These are phyloP conservation scores for Prochilodus magdalenae DNA, from an alignment of 2,113 vertebrate species.

Conservation along the genomic window DNA sequence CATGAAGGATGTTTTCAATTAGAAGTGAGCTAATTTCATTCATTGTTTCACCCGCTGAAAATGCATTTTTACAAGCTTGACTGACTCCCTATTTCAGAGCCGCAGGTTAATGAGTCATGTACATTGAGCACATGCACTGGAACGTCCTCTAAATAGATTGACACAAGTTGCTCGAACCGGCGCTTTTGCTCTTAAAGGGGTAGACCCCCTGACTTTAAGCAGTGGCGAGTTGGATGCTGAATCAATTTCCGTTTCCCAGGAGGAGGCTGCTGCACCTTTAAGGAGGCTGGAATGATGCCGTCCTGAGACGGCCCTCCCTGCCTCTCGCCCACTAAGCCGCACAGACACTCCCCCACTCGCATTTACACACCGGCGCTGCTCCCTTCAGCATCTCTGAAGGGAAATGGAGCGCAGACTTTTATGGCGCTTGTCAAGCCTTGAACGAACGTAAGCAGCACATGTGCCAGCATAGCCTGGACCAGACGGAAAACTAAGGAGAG, in stretches of 20 bases:
- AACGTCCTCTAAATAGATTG: slow-evolving; percentile 83
- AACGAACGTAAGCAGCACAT: background rate
- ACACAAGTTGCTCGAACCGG: slow-evolving; percentile 77
- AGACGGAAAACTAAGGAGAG: slow-evolving; percentile 56
- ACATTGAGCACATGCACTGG: slow-evolving; percentile 70
- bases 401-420: slow-evolving; percentile 65
- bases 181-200: slow-evolving; percentile 73
- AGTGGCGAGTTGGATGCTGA: background rate
- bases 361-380: slow-evolving; percentile 77
- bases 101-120: slow-evolving; percentile 80
- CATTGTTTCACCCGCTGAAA: slow-evolving; percentile 76
- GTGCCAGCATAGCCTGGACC: slow-evolving; percentile 17
- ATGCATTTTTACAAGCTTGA: slow-evolving; percentile 78
- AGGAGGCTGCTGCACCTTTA: slow-evolving; percentile 53
- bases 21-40: slow-evolving; percentile 78
- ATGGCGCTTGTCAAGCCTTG: background rate
- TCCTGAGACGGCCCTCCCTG: slow-evolving; percentile 54
- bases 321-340: slow-evolving; percentile 70
- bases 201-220: slow-evolving; percentile 15
- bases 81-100: slow-evolving; percentile 74
- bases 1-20: slow-evolving; percentile 83
- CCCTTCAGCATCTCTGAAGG: slow-evolving; percentile 77
- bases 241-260: background rate
- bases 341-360: slow-evolving; percentile 77
- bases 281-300: slow-evolving; percentile 37